Evolutionary conservation across 35 echinoderm and acorn worm genomes (phyloP).

Genomic region (Amphiura filiformis): DNA sequence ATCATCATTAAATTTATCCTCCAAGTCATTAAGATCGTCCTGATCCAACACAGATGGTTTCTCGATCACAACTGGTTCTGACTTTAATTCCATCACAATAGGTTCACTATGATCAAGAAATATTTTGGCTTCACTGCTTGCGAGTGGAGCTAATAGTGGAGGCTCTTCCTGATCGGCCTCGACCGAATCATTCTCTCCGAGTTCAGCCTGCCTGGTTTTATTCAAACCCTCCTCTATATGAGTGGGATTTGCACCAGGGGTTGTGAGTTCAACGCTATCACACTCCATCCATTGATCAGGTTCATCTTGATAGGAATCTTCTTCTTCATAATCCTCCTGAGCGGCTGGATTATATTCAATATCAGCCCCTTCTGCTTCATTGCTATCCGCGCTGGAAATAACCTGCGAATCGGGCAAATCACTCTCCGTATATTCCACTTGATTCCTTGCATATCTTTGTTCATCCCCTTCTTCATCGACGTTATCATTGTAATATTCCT

Average conservation of each 20-base stretch:
- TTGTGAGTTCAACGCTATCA: slow-evolving; percentile 15
- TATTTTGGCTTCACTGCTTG: background rate
- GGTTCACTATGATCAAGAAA: background rate
- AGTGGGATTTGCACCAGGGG: slow-evolving; percentile 2
- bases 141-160: background rate
- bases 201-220: background rate
- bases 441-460: slow-evolving; percentile 6
- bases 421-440: slow-evolving; percentile 51
- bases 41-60: slow-evolving; percentile 6
- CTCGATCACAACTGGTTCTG: background rate
- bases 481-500: slow-evolving; percentile 16
- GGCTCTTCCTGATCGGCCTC: slow-evolving; percentile 79
- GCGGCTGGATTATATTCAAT: slow-evolving; percentile 22
- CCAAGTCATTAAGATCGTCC: slow-evolving; percentile 15
- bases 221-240: slow-evolving; percentile 21
- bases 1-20: slow-evolving; percentile 6
- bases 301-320: background rate
- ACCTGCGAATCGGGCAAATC: slow-evolving; percentile 9
- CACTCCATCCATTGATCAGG: slow-evolving; percentile 11
- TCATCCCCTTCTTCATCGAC: background rate
- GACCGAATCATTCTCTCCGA: slow-evolving; percentile 64
- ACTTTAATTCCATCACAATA: background rate
- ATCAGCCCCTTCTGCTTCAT: background rate
- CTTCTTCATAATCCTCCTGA: slow-evolving; percentile 6
- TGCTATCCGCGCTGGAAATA: background rate